Evolutionary conservation across 2,113 vertebrate species (phyloP).

Genomic region (Todiramphus saurophagus): DNA sequence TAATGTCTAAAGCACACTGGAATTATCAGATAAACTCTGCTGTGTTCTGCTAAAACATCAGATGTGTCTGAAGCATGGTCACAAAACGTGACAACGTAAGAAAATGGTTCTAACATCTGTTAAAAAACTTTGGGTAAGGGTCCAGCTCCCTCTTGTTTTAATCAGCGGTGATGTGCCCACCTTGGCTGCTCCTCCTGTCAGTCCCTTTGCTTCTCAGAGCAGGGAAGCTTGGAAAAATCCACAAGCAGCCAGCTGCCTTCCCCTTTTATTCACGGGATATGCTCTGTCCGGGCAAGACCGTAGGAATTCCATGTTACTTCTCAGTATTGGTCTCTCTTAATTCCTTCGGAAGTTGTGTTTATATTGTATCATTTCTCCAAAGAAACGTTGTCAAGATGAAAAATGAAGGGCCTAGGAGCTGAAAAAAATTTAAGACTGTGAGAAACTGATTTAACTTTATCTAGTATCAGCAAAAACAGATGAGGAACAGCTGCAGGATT

Average conservation of each 20-base stretch:
- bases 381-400: constrained; percentile 54
- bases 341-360: constrained; percentile 42
- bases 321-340: constrained; percentile 6
- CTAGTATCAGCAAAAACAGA: constrained; percentile 36
- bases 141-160: background rate
- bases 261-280: background rate
- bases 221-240: background rate
- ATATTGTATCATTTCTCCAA: constrained; percentile 36
- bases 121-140: background rate
- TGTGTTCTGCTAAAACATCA: background rate
- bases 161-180: background rate
- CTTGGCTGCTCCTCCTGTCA: accelerated
- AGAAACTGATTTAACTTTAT: constrained; percentile 10
- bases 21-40: background rate
- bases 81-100: background rate
- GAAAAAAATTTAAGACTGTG: background rate
- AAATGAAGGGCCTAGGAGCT: constrained; percentile 17
- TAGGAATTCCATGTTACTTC: background rate
- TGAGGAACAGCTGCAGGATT: constrained; percentile 25
- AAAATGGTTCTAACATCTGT: background rate
- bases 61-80: background rate
- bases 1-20: background rate
- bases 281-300: background rate
- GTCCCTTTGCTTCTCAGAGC: background rate
- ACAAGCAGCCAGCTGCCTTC: background rate